Percentiles rank a stretch among this genome's conserved stretches.
Conservation (phyloP, 2,113 vertebrate species). For the Sialia sialis region DNA sequence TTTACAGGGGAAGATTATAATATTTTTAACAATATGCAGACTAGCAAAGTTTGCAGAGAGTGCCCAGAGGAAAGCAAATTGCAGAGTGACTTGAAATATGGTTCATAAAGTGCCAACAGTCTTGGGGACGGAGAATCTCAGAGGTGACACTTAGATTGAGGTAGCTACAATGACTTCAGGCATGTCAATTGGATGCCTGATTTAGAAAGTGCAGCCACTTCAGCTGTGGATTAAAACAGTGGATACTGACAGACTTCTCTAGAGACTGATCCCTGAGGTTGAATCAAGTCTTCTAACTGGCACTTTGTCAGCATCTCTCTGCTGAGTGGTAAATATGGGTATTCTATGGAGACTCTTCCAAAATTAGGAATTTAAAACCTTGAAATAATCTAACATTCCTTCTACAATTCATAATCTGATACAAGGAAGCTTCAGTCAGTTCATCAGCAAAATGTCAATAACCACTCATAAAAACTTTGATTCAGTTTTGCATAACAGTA, state of each 20-base stretch:
- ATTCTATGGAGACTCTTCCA: background rate
- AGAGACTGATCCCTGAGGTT: background rate
- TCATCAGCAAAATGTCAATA: background rate
- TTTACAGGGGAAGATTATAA: background rate
- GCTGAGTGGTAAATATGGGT: background rate
- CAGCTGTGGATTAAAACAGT: background rate
- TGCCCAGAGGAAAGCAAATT: background rate
- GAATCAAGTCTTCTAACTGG: background rate
- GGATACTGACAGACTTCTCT: background rate
- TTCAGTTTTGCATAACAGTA: background rate
- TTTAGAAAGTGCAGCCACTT: background rate
- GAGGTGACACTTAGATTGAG: background rate
- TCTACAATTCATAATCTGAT: background rate
- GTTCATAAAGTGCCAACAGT: fast-evolving
- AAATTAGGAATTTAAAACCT: background rate
- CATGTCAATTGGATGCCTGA: background rate
- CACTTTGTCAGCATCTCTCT: background rate
- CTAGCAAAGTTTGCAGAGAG: background rate
- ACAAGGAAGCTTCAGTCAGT: background rate
- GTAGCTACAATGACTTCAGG: background rate
- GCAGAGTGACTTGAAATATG: background rate
- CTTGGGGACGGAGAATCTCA: background rate
- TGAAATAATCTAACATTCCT: background rate
- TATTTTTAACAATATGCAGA: background rate
- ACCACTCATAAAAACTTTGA: background rate